phyloP scores from a whole-genome alignment of 2,888 invertebrate species.

The Eutolmus rufibarbis region DNA sequence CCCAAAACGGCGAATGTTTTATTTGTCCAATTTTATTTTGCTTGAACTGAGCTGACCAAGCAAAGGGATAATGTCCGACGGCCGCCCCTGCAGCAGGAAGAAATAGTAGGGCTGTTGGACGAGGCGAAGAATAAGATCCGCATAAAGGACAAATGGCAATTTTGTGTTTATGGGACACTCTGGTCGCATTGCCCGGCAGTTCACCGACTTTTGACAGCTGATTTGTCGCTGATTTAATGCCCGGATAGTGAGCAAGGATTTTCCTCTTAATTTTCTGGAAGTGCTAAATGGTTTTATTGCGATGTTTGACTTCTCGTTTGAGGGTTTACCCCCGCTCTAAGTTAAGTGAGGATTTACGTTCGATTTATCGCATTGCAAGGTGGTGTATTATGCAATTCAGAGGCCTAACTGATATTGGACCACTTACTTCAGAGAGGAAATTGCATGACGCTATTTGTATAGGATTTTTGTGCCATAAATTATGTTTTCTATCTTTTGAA shows the following conservation, averaged over 20 bases:
- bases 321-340: neutral
- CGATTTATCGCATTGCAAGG: neutral
- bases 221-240: conserved; percentile 30
- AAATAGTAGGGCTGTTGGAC: neutral
- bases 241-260: neutral
- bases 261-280: conserved; percentile 12
- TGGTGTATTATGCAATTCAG: neutral
- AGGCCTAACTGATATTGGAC: neutral
- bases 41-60: conserved; percentile 27
- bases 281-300: neutral
- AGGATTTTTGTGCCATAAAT: too few species aligned
- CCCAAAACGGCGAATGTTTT: neutral
- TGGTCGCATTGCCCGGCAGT: neutral
- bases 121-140: neutral
- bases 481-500: too few species aligned
- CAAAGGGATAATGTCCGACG: conserved; percentile 12
- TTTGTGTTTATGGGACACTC: conserved; percentile 27
- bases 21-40: conserved; percentile 4
- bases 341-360: neutral
- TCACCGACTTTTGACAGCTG: conserved; percentile 22
- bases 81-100: neutral
- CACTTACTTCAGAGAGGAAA: neutral
- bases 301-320: neutral
- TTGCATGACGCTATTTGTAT: too few species aligned
- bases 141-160: conserved; percentile 1